Evolutionary conservation across 2,888 invertebrate species (phyloP), one percentile per base, ranked within the genome.

Genomic region (Belgica antarctica): DNA sequence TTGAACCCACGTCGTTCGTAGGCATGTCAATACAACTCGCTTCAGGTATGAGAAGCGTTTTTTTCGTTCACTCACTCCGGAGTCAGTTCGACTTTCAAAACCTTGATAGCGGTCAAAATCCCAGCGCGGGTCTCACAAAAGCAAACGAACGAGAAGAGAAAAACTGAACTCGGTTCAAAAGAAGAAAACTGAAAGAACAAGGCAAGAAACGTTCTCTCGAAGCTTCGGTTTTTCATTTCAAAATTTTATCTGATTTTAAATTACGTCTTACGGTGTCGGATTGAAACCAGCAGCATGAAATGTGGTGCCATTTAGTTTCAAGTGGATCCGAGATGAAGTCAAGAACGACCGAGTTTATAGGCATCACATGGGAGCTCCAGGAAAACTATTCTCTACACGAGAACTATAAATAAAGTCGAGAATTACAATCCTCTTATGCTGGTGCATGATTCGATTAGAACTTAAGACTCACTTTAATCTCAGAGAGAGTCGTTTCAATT

Each of bases 51-150:
- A 34, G 34, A 34, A 34, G 12, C 7, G 15, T 52, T 52, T 17
- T 19, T 3, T 52, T 52, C 2, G 7, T 41, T 52, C 22, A 4
- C 5, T 52, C 52, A 12, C 22, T 22, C 22, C 22, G n/a, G 19
- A 19, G n/a, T 52, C 52, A 52, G n/a, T 52, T 52, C 22, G 52
- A 52, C 52, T 52, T 52, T 52, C 52, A 52, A 52, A 52, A 52
- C 52, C 52, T 52, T 52, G 52, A 22, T 22, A 52, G 52, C 52
- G 52, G 52, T 52, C 52, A 52, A 52, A 41, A 52, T 52, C 52
- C 52, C 52, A 52, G 2, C 52, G 52, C 22, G 52, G 52, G 52
- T 52, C 52, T 52, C 52, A 52, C 52, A 52, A 46, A 46, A n/a
- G 15, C 41, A 41, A 41, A 41, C 3, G 4, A 52, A 52, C 3